These are phyloP conservation scores for Sus cebifrons DNA, from an alignment of 2,797 vertebrate genomes.

Conservation along the genomic window DNA sequence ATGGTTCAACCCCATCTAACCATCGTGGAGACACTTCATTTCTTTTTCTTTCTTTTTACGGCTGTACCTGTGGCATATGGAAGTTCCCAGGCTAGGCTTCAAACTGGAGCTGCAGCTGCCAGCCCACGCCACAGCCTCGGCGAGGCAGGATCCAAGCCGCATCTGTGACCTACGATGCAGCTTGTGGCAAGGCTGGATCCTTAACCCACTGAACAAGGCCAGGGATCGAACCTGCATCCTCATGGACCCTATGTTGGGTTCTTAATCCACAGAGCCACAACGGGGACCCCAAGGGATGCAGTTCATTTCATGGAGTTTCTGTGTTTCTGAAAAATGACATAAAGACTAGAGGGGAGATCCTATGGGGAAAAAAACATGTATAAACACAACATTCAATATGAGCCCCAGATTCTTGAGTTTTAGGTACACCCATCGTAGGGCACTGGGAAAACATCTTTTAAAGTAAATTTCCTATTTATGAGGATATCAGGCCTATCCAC, in stretches of 20 bases:
- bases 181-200: no score
- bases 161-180: no score
- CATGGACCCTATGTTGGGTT: no score
- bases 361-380: not conserved
- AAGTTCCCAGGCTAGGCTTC: no score
- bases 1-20: fast-evolving
- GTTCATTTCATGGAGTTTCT: fast-evolving
- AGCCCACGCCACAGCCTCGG: no score
- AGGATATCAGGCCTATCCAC: not conserved
- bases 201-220: no score
- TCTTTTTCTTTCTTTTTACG: no score
- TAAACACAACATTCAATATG: not conserved
- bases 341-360: not conserved
- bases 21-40: fast-evolving
- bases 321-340: not conserved
- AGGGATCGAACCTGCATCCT: no score
- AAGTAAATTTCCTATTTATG: not conserved
- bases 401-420: not conserved
- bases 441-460: not conserved
- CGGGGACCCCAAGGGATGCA: fast-evolving
- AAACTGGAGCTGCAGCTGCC: no score
- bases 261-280: no score
- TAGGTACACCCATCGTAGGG: not conserved
- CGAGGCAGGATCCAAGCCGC: no score
- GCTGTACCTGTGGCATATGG: no score